Evolutionary conservation across 2,113 vertebrate species (phyloP).

Genomic region (Dicaeum eximium): DNA sequence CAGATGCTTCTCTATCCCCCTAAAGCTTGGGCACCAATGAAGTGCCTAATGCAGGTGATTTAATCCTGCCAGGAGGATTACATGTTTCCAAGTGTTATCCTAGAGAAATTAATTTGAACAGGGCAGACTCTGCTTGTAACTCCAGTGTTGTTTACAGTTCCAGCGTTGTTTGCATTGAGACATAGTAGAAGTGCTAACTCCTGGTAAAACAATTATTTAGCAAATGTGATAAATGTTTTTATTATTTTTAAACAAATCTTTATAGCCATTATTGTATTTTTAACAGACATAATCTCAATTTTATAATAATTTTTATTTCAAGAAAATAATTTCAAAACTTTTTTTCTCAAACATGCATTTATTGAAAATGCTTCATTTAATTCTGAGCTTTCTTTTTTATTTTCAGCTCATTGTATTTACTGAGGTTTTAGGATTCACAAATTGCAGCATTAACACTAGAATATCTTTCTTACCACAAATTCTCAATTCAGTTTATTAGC

Average conservation of each 20-base stretch:
- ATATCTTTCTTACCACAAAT: background rate
- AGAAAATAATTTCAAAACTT: background rate
- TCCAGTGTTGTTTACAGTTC: background rate
- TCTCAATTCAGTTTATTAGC: background rate
- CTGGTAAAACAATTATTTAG: background rate
- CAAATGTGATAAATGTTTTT: background rate
- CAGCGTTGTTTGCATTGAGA: background rate
- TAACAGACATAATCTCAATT: background rate
- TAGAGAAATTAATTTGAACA: background rate
- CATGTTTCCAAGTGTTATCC: background rate
- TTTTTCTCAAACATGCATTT: background rate
- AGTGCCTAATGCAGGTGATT: background rate
- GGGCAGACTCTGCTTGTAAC: background rate
- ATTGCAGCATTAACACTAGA: background rate
- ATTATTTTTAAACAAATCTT: background rate
- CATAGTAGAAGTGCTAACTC: background rate
- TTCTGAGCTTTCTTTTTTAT: background rate
- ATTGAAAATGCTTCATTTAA: background rate
- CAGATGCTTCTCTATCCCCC: background rate
- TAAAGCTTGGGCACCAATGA: background rate
- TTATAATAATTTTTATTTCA: background rate
- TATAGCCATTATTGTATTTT: background rate
- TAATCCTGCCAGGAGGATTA: background rate
- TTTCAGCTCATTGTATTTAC: background rate
- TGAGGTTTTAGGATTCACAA: background rate